Conservation (phyloP, 2,113 vertebrate genomes). For the Dromaius novaehollandiae region DNA sequence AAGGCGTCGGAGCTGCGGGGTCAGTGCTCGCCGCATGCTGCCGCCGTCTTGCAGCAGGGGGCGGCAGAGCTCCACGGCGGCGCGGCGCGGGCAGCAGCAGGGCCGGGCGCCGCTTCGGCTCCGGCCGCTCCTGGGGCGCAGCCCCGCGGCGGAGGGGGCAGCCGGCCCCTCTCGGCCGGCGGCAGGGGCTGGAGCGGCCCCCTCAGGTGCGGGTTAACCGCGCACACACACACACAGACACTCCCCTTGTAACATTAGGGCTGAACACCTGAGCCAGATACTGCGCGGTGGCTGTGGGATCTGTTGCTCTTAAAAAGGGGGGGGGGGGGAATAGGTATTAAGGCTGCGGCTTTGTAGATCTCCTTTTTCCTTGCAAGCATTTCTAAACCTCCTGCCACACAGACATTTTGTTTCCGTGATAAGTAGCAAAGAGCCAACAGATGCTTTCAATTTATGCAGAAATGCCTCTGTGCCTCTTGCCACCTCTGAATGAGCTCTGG, state of each 20-base stretch:
- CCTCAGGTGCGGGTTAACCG: constrained; percentile 13
- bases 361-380: neutral
- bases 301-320: neutral
- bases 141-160: neutral
- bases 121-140: neutral
- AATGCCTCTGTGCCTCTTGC: neutral
- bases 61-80: constrained; percentile 72
- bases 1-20: constrained; percentile 15
- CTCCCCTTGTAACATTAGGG: neutral
- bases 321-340: neutral
- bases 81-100: neutral
- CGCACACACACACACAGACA: neutral
- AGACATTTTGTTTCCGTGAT: neutral
- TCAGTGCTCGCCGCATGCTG: neutral
- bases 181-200: constrained; percentile 1
- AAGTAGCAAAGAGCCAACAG: neutral
- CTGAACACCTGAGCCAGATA: rapidly evolving
- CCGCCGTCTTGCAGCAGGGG: constrained; percentile 73
- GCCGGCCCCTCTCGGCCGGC: neutral
- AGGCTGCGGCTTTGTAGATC: neutral
- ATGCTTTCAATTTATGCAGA: neutral
- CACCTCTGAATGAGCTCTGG: neutral
- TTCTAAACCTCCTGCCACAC: neutral
- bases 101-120: neutral
- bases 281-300: neutral